phyloP scores from a whole-genome alignment of 2,113 vertebrate species.

The Datnioides undecimradiatus region DNA sequence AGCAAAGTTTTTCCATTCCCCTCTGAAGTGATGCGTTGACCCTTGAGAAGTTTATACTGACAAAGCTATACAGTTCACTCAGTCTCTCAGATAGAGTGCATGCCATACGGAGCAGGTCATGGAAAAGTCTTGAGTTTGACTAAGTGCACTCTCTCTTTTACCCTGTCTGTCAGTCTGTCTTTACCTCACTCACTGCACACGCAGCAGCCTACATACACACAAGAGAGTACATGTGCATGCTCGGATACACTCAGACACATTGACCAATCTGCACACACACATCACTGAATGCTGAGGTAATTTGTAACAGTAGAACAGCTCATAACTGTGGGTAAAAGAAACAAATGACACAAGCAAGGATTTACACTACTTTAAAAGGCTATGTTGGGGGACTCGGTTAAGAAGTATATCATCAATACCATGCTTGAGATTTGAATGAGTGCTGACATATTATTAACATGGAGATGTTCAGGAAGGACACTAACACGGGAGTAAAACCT shows the following conservation, averaged over 20 bases:
- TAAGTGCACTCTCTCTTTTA: slow-evolving; percentile 76
- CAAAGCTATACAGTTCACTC: slow-evolving; percentile 76
- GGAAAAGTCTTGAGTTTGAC: slow-evolving; percentile 83
- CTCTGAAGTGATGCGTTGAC: slow-evolving; percentile 78
- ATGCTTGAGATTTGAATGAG: slow-evolving; percentile 33
- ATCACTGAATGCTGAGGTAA: slow-evolving; percentile 82
- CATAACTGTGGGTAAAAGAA: slow-evolving; percentile 73
- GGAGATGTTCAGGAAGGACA: background rate
- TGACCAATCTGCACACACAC: slow-evolving; percentile 61
- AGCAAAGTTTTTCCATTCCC: slow-evolving; percentile 62
- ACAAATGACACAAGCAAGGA: slow-evolving; percentile 73
- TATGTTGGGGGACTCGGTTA: slow-evolving; percentile 54
- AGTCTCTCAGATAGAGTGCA: slow-evolving; percentile 82
- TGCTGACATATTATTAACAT: slow-evolving; percentile 32
- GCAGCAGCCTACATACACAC: slow-evolving; percentile 16
- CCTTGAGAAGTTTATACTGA: slow-evolving; percentile 79
- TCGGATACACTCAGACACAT: slow-evolving; percentile 62
- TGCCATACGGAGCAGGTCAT: slow-evolving; percentile 83
- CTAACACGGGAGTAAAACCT: slow-evolving; percentile 12
- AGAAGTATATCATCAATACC: slow-evolving; percentile 50
- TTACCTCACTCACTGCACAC: slow-evolving; percentile 54
- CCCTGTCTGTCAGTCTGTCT: slow-evolving; percentile 70
- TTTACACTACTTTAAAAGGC: slow-evolving; percentile 78
- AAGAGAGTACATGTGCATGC: slow-evolving; percentile 42
- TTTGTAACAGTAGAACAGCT: slow-evolving; percentile 72